phyloP scores from a whole-genome alignment of 2,888 invertebrate genomes.

The Mimumesa dahlbomi region DNA sequence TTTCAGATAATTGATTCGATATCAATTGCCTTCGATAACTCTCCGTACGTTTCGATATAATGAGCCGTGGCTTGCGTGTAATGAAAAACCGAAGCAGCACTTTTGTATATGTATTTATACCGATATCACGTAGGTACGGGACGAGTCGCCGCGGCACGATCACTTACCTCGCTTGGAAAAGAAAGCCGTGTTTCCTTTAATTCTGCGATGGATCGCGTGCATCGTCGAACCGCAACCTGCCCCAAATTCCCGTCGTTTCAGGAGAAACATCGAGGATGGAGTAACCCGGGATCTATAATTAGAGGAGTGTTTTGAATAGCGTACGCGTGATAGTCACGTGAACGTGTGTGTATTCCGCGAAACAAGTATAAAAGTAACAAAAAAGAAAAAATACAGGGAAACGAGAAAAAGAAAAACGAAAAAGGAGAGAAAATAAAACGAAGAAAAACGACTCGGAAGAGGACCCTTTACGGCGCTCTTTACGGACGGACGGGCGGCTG shows the following conservation, averaged over 20 bases:
- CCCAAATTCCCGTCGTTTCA: conserved; percentile 61
- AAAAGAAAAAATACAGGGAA: too few species aligned
- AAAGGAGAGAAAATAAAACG: conserved; percentile 27
- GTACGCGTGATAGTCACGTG: conserved; percentile 29
- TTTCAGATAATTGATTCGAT: conserved; percentile 47
- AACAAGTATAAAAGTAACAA: too few species aligned
- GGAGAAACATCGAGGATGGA: conserved; percentile 16
- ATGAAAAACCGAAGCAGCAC: conserved; percentile 6
- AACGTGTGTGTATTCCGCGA: conserved; percentile 27
- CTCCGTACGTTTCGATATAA: conserved; percentile 28
- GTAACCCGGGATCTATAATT: conserved; percentile 32
- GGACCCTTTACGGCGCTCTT: conserved; percentile 57
- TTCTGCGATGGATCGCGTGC: conserved; percentile 64
- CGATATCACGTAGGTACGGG: conserved; percentile 11
- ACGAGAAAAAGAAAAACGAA: conserved; percentile 23
- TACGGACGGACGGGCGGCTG: conserved; percentile 77
- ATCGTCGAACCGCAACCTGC: conserved; percentile 65
- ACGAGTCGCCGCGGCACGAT: too few species aligned
- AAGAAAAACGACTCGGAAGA: conserved; percentile 18
- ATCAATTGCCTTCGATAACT: too few species aligned
- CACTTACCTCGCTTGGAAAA: conserved; percentile 3
- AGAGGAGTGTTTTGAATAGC: conserved; percentile 32
- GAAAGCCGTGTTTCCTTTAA: conserved; percentile 41
- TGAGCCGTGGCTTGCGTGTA: conserved; percentile 35
- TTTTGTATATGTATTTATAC: conserved; percentile 8